Conservation (phyloP, 2,113 vertebrate species). For the Mobula birostris region DNA sequence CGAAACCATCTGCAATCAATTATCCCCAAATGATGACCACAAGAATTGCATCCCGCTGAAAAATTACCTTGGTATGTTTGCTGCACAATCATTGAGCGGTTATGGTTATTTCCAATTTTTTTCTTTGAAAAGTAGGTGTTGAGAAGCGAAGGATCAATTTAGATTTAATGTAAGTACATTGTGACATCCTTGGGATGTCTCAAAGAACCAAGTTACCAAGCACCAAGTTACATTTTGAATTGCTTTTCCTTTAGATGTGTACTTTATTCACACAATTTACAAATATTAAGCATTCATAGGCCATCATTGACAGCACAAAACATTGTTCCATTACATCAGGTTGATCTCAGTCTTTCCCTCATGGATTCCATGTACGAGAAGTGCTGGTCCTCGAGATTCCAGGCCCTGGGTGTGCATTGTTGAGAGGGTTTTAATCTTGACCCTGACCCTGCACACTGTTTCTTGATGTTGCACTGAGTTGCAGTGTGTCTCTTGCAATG, state of each 20-base stretch:
- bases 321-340: too few species aligned
- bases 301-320: too few species aligned
- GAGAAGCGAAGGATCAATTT: neutral
- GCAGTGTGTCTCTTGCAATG: too few species aligned
- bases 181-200: neutral
- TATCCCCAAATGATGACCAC: constrained; percentile 83
- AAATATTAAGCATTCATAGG: too few species aligned
- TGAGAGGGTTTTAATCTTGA: too few species aligned
- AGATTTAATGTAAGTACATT: neutral
- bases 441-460: too few species aligned
- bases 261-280: too few species aligned
- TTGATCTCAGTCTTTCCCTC: too few species aligned
- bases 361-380: too few species aligned
- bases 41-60: constrained; percentile 87
- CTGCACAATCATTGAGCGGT: neutral
- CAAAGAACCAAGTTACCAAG: neutral
- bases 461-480: too few species aligned
- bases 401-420: too few species aligned
- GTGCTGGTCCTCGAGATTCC: too few species aligned
- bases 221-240: neutral
- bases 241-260: neutral
- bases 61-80: constrained; percentile 82
- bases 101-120: neutral
- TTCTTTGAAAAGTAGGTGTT: neutral
- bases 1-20: constrained; percentile 87